These are phyloP conservation scores for Saccopteryx bilineata DNA, from an alignment of 2,113 vertebrate species.

Conservation along the genomic window DNA sequence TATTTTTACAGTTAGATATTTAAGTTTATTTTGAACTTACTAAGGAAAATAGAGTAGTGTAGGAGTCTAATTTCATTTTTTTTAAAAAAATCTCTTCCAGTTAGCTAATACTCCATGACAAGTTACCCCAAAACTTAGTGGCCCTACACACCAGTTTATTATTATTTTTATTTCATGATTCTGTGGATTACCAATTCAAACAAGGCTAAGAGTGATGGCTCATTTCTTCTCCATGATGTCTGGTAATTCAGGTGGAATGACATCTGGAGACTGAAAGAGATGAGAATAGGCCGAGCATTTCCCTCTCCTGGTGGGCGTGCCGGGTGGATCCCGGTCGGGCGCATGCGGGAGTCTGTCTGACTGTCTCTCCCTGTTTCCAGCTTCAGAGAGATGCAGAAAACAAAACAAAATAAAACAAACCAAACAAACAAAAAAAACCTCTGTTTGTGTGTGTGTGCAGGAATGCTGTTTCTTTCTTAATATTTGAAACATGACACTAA, in stretches of 20 bases:
- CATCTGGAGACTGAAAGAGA: neutral
- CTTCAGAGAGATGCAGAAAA: no score
- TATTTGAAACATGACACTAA: slow-evolving; percentile 8
- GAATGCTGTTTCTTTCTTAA: neutral
- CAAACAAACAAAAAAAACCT: no score
- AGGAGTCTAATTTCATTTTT: neutral
- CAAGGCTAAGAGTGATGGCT: neutral
- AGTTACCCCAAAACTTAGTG: neutral
- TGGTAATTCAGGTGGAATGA: neutral
- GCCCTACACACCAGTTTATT: neutral
- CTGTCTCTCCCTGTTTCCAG: no score
- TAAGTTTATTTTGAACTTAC: neutral
- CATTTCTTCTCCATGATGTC: neutral
- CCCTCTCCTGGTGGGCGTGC: no score
- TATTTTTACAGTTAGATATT: neutral
- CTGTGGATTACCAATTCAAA: neutral
- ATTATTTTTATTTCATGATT: neutral
- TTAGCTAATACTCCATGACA: neutral
- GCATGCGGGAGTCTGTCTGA: no score
- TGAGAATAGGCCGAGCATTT: neutral
- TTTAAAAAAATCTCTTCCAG: neutral
- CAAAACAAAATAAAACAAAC: no score
- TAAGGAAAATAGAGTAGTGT: neutral
- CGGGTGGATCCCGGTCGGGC: no score
- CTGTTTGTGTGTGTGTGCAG: neutral